Evolutionary conservation across 2,888 invertebrate species (phyloP).

Genomic region (Anagyrus pseudococci): DNA sequence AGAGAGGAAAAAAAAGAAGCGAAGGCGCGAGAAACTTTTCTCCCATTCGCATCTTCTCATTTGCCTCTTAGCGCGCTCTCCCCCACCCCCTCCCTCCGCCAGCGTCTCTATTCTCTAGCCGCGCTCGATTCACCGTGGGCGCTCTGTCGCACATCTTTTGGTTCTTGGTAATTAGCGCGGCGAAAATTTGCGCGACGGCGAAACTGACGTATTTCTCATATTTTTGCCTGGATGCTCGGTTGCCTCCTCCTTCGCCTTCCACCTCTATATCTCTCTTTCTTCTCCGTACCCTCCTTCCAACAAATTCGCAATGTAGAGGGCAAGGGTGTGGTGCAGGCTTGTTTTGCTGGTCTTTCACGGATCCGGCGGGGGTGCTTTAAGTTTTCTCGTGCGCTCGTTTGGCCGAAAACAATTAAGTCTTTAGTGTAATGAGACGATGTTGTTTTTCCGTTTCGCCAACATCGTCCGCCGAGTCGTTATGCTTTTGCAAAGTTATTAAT

Average conservation of each 20-base stretch:
- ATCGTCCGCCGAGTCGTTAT: no score
- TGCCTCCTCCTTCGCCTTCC: no score
- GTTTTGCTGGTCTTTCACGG: conserved; percentile 24
- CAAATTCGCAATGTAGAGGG: no score
- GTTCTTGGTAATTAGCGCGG: conserved; percentile 50
- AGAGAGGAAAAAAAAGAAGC: not conserved
- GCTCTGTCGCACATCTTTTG: conserved; percentile 9
- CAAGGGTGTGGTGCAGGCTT: conserved; percentile 2
- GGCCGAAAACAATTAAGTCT: conserved; percentile 33
- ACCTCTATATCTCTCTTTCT: not conserved
- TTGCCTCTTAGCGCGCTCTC: no score
- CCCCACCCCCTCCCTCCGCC: no score
- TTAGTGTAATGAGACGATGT: conserved; percentile 30
- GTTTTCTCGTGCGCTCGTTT: conserved; percentile 29
- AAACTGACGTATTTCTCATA: conserved; percentile 40
- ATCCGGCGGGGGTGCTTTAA: conserved; percentile 14
- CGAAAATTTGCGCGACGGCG: conserved; percentile 48
- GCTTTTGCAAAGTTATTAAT: no score
- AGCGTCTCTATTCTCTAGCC: not conserved
- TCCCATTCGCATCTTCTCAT: no score
- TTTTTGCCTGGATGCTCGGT: conserved; percentile 27
- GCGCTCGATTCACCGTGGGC: no score
- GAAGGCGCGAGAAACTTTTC: no score
- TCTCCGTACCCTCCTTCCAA: not conserved
- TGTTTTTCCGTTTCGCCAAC: conserved; percentile 20